Evolutionary conservation across 2,888 invertebrate species (phyloP).

Genomic region (Mythimna impura): DNA sequence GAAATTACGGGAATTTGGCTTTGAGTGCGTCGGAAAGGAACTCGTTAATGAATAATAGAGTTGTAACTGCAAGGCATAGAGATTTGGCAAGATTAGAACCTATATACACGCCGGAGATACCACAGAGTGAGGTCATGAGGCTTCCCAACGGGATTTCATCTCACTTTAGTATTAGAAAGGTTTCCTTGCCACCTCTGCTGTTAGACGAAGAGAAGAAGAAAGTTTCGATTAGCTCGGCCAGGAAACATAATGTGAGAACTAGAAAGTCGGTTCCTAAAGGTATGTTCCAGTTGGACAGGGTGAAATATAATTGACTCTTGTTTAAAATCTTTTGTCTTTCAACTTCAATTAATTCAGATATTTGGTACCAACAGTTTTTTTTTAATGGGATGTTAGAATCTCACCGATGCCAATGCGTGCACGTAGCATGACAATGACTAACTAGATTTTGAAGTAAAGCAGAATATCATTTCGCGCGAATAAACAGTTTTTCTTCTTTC

Average conservation of each 20-base stretch:
- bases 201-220: conserved; percentile 85
- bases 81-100: conserved; percentile 82
- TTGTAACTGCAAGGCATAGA: conserved; percentile 83
- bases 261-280: conserved; percentile 71
- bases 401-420: neutral
- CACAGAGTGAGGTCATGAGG: conserved; percentile 74
- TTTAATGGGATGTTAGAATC: conserved; percentile 16
- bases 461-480: no score
- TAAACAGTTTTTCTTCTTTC: no score
- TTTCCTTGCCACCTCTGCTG: conserved; percentile 85
- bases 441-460: neutral
- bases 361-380: neutral
- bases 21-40: conserved; percentile 81
- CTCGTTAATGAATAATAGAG: conserved; percentile 75
- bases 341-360: conserved; percentile 1
- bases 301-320: conserved; percentile 66
- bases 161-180: conserved; percentile 81
- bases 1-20: conserved; percentile 76
- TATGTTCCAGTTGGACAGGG: conserved; percentile 73
- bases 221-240: conserved; percentile 77
- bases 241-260: conserved; percentile 74
- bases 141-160: conserved; percentile 70
- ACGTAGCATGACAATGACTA: neutral
- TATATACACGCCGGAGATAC: conserved; percentile 78
- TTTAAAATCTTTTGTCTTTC: conserved; percentile 4